These are phyloP conservation scores for Laothoe populi DNA, from an alignment of 2,888 invertebrate genomes.

Conservation along the genomic window DNA sequence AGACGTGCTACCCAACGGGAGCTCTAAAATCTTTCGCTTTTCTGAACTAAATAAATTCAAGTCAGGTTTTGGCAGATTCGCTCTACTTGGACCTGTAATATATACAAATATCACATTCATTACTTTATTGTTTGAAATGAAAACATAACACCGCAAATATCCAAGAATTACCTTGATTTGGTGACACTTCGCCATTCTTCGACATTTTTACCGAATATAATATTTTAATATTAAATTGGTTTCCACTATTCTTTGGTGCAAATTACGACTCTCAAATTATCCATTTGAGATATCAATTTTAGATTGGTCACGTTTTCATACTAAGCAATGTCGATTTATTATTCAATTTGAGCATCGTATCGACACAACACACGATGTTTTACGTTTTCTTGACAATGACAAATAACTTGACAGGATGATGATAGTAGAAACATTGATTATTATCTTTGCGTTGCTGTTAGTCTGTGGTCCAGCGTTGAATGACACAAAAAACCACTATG, in stretches of 20 bases:
- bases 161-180: conserved; percentile 82
- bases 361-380: conserved; percentile 28
- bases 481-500: no score
- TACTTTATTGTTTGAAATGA: conserved; percentile 8
- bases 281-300: conserved; percentile 66
- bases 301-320: conserved; percentile 55
- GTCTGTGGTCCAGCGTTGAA: no score
- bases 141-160: conserved; percentile 29
- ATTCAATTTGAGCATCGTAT: conserved; percentile 29
- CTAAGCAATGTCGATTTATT: conserved; percentile 24
- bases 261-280: conserved; percentile 57
- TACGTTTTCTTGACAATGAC: conserved; percentile 17
- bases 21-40: conserved; percentile 85
- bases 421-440: not conserved
- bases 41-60: conserved; percentile 78
- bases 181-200: conserved; percentile 89
- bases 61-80: conserved; percentile 74
- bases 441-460: no score
- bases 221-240: conserved; percentile 44
- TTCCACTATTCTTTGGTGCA: conserved; percentile 63
- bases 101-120: not conserved
- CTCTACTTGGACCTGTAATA: conserved; percentile 74
- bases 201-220: conserved; percentile 84
- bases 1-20: conserved; percentile 81
- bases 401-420: not conserved